Evolutionary conservation across 2,888 invertebrate genomes (phyloP).

Genomic region (Drosophila paucipuncta): DNA sequence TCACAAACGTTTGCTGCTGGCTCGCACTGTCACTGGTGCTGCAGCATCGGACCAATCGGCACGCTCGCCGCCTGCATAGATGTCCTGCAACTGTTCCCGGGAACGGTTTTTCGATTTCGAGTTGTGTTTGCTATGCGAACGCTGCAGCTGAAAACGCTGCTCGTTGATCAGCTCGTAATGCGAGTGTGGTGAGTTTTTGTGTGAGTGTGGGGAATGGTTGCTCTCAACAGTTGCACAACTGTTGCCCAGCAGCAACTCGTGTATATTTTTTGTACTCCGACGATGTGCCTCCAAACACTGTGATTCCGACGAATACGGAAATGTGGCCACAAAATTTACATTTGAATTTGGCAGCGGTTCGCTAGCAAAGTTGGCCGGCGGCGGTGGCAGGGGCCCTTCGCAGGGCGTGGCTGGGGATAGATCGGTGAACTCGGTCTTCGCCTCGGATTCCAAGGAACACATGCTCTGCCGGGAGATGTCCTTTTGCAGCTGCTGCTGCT

Average conservation of each 20-base stretch:
- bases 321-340: conserved; percentile 84
- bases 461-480: conserved; percentile 84
- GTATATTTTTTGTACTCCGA: conserved; percentile 84
- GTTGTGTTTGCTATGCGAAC: conserved; percentile 59
- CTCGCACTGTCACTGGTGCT: conserved; percentile 46
- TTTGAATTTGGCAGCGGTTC: conserved; percentile 52
- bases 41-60: conserved; percentile 79
- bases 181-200: conserved; percentile 17
- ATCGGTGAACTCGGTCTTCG: conserved; percentile 85
- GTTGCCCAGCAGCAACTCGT: conserved; percentile 81
- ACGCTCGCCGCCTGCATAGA: conserved; percentile 77
- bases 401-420: conserved; percentile 85
- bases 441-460: conserved; percentile 85
- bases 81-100: conserved; percentile 70
- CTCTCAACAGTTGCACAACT: conserved; percentile 59
- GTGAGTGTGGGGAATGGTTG: conserved; percentile 85
- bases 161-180: conserved; percentile 87
- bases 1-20: conserved; percentile 83
- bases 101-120: conserved; percentile 63
- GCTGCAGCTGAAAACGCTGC: conserved; percentile 69
- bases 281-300: conserved; percentile 85
- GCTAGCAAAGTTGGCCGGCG: conserved; percentile 74
- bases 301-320: conserved; percentile 85
- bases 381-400: conserved; percentile 61
- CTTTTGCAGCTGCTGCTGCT: conserved; percentile 80